phyloP scores from a whole-genome alignment of 2,113 vertebrate species.

The Tupaia chinensis region DNA sequence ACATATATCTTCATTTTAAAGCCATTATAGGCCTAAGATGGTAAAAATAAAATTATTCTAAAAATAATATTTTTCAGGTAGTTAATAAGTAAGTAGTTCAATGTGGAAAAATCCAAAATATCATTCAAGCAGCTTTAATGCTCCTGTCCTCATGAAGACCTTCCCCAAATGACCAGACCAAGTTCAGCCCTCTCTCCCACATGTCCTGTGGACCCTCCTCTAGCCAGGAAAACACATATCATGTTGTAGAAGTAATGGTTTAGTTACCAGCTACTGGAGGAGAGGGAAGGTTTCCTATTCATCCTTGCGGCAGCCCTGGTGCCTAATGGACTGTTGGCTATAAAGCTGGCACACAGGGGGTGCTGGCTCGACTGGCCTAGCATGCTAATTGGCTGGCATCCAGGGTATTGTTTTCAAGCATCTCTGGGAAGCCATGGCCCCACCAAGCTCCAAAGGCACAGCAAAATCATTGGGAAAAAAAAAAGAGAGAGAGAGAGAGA shows the following conservation, averaged over 20 bases:
- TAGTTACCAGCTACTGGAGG: background rate
- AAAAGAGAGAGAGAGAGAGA: too few relatives aligned
- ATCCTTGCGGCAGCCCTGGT: too few relatives aligned
- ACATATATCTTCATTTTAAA: background rate
- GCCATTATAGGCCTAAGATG: background rate
- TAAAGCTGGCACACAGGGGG: rapidly evolving
- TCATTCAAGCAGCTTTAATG: background rate
- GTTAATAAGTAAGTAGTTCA: background rate
- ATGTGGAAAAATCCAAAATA: background rate
- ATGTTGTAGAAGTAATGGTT: background rate
- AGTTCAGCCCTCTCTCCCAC: background rate
- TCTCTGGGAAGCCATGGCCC: background rate
- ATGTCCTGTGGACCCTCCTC: background rate
- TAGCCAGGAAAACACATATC: too few relatives aligned
- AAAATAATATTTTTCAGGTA: background rate
- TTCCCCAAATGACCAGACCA: background rate
- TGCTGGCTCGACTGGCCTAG: too few relatives aligned
- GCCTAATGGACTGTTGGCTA: background rate
- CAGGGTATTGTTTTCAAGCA: background rate
- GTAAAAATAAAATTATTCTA: background rate
- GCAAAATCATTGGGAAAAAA: background rate
- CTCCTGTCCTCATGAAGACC: background rate
- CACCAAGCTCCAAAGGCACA: background rate
- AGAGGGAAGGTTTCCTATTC: background rate
- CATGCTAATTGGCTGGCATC: background rate